Evolutionary conservation across 2,797 vertebrate species (phyloP).

Genomic region (Coranthus polyacanthus): DNA sequence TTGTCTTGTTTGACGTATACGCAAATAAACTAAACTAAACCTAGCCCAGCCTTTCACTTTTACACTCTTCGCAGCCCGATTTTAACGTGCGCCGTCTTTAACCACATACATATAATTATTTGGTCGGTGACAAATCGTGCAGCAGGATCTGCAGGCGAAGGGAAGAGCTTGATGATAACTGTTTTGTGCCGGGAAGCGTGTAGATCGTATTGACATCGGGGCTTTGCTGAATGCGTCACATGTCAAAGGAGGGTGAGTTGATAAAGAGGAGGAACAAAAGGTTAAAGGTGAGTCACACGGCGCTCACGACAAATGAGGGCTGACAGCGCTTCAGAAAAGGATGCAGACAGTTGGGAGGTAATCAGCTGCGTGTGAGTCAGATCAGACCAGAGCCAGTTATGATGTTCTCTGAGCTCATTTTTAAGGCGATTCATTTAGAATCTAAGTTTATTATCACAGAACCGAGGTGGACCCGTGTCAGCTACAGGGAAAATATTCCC

Average conservation of each 20-base stretch:
- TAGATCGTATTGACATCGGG: slow-evolving; percentile 11
- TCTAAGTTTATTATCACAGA: slow-evolving; percentile 13
- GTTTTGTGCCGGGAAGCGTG: slow-evolving; percentile 17
- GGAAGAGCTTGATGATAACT: slow-evolving; percentile 3
- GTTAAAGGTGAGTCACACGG: slow-evolving; percentile 42
- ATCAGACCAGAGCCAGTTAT: not conserved
- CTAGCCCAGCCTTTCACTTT: not conserved
- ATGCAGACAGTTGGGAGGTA: not conserved
- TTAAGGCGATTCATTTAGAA: slow-evolving; percentile 1
- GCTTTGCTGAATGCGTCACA: slow-evolving; percentile 19
- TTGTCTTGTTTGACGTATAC: not conserved
- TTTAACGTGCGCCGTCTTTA: not conserved
- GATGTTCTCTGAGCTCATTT: no score
- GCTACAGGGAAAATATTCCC: no score
- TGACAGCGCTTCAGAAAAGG: slow-evolving; percentile 3
- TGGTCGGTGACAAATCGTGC: slow-evolving; percentile 12
- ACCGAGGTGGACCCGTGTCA: not conserved
- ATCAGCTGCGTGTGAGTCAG: slow-evolving; percentile 18
- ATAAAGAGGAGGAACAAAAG: slow-evolving; percentile 27
- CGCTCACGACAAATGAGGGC: slow-evolving; percentile 7
- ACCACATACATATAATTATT: slow-evolving; percentile 1
- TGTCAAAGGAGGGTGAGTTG: not conserved
- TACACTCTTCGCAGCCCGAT: not conserved
- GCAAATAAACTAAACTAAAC: not conserved
- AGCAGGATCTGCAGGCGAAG: slow-evolving; percentile 12